Base-by-base conservation (phyloP, 2,797 vertebrate genomes). In the Artibeus jamaicensis region DNA sequence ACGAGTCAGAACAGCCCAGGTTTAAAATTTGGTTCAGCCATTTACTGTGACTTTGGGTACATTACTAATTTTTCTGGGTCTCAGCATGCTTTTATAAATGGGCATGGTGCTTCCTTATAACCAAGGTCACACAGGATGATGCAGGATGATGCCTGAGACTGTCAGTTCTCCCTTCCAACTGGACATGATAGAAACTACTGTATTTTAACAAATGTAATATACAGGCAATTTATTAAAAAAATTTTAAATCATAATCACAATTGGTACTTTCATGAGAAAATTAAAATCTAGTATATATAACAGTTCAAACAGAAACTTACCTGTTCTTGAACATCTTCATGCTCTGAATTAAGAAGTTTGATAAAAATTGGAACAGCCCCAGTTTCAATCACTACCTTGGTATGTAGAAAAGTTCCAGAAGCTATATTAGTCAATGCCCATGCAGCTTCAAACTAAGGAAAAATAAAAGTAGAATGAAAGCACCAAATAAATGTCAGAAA, bases 391-490 rank as follows among this genome's bases (percentile, higher is more conserved):
- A 99, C 99, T 96, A 99, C 99, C 93, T 99, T 99, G 2, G 99
- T 99, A 98, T 99, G 99, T 74, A 99, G 99, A 96, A 99, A 99
- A 48, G 99, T 99, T 96, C 99, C 99, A 96, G 99, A 99, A 2
- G 99, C 99, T 97, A 99, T 99, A 98, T 99, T 99, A 96, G 99
- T 99, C 98, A 99, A 98, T 95, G 99, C 99, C 99, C 99, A 99
- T 1, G 99, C 99, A 94, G 99, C 99, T 98, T 99, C 99, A 97
- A 99, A 99, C 99, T 99, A 97, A 67, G 34, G 46, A 44, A 92
- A 65, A 82, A 89, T 37, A 97, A 93, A 93, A 79, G 37, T 37
- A 74, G 88, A 77, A 70, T 85, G 50, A 93, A 89, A 79, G 15
- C 24, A 90, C 32, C n/a, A 94, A 95, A 82, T 37, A 93, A 89